phyloP scores from a whole-genome alignment of 2,113 vertebrate genomes.

The Paralichthys olivaceus region DNA sequence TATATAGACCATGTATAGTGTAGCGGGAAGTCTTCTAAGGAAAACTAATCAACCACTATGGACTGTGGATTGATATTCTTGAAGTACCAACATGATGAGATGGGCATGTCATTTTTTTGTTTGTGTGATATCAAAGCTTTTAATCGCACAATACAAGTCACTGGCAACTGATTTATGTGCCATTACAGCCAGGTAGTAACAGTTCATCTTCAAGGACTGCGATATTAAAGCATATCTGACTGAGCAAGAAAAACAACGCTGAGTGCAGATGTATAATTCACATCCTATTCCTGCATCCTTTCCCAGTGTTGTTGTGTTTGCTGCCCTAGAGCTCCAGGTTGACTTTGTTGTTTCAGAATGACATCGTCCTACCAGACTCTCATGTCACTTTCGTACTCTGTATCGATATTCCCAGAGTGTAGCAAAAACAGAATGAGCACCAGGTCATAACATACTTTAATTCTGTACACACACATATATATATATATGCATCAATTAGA shows the following conservation, averaged over 20 bases:
- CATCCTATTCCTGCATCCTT: conserved; percentile 15
- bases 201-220: conserved; percentile 28
- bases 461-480: not conserved
- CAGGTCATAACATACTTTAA: not conserved
- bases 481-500: not conserved
- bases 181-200: conserved; percentile 12
- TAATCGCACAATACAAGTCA: conserved; percentile 14
- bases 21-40: not conserved
- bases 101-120: conserved; percentile 28
- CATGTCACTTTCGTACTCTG: conserved; percentile 1
- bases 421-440: too few relatives aligned
- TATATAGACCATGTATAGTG: not conserved
- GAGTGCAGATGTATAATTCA: conserved; percentile 51
- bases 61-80: conserved; percentile 9
- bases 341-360: conserved; percentile 26
- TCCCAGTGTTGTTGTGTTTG: conserved; percentile 18
- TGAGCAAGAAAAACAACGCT: conserved; percentile 25
- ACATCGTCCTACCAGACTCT: conserved; percentile 15
- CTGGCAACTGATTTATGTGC: conserved; percentile 22
- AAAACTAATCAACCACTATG: not conserved
- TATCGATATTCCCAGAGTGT: not conserved
- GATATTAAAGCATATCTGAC: conserved; percentile 25
- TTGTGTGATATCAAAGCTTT: conserved; percentile 34
- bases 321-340: conserved; percentile 44
- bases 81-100: conserved; percentile 25